A percentile compares a stretch with the other conserved stretches of the same genome.
Conservation (phyloP, 2,888 invertebrate genomes). For the Mylabris sibirica region DNA sequence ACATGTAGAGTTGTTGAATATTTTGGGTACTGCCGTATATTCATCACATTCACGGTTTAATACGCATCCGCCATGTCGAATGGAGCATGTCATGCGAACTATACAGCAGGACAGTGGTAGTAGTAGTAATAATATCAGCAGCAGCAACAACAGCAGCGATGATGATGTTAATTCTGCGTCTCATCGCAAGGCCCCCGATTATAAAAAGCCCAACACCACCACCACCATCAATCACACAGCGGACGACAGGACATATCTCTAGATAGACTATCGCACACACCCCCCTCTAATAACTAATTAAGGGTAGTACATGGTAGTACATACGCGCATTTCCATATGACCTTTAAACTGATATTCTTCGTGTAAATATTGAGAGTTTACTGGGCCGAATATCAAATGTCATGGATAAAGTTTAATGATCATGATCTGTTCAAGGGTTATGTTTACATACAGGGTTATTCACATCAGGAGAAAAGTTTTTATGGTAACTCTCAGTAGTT, state of each 20-base stretch:
- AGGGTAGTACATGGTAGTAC: slow-evolving; percentile 37
- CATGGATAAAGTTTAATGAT: slow-evolving; percentile 5
- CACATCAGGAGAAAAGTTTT: too few species aligned
- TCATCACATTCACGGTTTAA: slow-evolving; percentile 53
- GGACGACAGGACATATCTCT: slow-evolving; percentile 31
- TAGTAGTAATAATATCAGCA: slow-evolving; percentile 42
- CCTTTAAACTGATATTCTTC: slow-evolving; percentile 23
- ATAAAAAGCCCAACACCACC: slow-evolving; percentile 49
- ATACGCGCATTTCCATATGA: slow-evolving; percentile 43
- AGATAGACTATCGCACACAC: slow-evolving; percentile 38
- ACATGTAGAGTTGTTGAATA: slow-evolving; percentile 6
- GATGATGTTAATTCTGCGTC: slow-evolving; percentile 49
- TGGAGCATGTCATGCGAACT: slow-evolving; percentile 53
- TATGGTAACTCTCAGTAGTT: too few species aligned
- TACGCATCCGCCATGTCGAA: slow-evolving; percentile 56
- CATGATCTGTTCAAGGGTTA: not conserved
- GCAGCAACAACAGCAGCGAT: slow-evolving; percentile 41
- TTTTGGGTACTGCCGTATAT: slow-evolving; percentile 45
- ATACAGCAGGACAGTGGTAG: slow-evolving; percentile 46
- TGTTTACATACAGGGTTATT: too few species aligned
- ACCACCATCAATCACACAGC: slow-evolving; percentile 45
- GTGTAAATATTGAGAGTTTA: slow-evolving; percentile 24
- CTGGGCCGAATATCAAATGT: slow-evolving; percentile 11
- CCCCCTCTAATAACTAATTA: slow-evolving; percentile 52
- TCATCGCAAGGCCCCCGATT: slow-evolving; percentile 40